Percentiles rank a stretch among this genome's conserved stretches.
phyloP scores from a whole-genome alignment of 2,797 vertebrate genomes.

The Neosilurus mollespiculum region DNA sequence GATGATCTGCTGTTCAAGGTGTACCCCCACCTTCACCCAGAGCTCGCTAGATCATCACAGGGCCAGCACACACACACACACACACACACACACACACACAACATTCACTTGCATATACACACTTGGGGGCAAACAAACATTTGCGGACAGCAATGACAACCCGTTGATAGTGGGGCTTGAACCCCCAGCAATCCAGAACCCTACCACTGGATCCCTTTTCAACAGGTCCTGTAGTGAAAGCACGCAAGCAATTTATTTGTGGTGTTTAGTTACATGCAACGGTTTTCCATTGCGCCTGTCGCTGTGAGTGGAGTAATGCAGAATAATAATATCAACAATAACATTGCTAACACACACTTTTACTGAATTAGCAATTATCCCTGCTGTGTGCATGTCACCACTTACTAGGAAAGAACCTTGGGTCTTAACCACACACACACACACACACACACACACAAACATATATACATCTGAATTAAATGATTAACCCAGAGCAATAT shows the following conservation, averaged over 20 bases:
- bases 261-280: neutral
- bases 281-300: neutral
- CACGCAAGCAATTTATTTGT: neutral
- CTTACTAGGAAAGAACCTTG: conserved; percentile 7
- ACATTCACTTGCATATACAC: too few relatives aligned
- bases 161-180: too few relatives aligned
- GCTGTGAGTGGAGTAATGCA: neutral
- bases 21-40: too few relatives aligned
- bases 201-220: neutral
- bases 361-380: neutral
- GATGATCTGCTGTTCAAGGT: too few relatives aligned
- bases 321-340: neutral
- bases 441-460: conserved; percentile 20
- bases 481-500: conserved; percentile 46
- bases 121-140: too few relatives aligned
- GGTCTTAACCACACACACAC: conserved; percentile 13
- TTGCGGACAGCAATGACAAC: too few relatives aligned
- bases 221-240: neutral
- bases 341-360: conserved; percentile 8
- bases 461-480: conserved; percentile 36
- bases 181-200: too few relatives aligned
- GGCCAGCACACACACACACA: too few relatives aligned
- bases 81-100: too few relatives aligned
- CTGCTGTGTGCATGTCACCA: conserved; percentile 30
- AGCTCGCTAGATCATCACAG: too few relatives aligned